Base-by-base conservation (phyloP, 2,797 vertebrate genomes). In the Tadarida brasiliensis region DNA sequence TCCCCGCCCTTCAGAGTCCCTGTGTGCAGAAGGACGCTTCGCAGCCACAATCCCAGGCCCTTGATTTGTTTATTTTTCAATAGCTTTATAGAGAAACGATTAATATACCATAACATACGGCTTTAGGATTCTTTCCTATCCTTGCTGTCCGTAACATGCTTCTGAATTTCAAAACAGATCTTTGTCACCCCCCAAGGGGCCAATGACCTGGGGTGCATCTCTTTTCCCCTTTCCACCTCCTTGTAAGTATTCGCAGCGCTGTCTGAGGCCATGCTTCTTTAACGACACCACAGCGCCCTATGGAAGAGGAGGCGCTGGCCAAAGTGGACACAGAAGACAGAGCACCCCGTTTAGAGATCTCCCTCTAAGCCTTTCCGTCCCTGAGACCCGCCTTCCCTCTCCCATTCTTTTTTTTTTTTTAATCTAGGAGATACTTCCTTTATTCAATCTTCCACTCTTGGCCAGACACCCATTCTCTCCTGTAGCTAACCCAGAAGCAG, bases 131-230 rank as follows among this genome's bases (percentile, higher is more conserved):
- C 70, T 84, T 92, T 67, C 51, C 16, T 54, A 51, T n/a, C 47
- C 44, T 80, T 86, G 16, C 71, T 85, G 26, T 11, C 16, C 33
- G n/a, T 70, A 35, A 61, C 26, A 74, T 44, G 24, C 30, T 57
- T 78, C 92, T 86, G 63, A 90, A 85, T 85, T 94, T 90, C 59
- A 84, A 67, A 94, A 68, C 15, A 39, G 39, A 44, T 71, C 49
- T 78, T 54, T 65, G 10, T 59, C 30, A 94, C 44, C 7, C 84
- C 12, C 39, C 17, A 30, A 73, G 63, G 61, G 67, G 20, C n/a
- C 57, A 26, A 8, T 70, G 73, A n/a, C 35, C 49, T 56, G 33
- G 33, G 56, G 16, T 1, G 2, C 11, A 12, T 11, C 68, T n/a
- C 54, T 76, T 74, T 59, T 8, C 35, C 47, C 30, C 16, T 51